Base-by-base conservation (phyloP, 2,113 vertebrate species). In the Haplochromis vanheusdeni region DNA sequence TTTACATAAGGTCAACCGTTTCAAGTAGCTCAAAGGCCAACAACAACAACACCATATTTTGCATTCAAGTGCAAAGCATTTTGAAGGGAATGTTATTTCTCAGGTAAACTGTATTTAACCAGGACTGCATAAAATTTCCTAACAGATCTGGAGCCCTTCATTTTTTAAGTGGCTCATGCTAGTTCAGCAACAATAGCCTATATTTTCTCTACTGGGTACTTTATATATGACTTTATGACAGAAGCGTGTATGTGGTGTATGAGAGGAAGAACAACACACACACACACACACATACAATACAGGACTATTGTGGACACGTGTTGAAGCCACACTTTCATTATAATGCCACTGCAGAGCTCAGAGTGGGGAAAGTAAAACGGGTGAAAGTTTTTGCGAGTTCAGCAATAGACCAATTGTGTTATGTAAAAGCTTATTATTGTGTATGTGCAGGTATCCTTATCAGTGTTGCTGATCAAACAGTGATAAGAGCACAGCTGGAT, bases 1-100 rank as follows among this genome's bases (percentile, higher is more conserved):
- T 89, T 94, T 89, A 91, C 91, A 93, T 82, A 86, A 91, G 91
- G 92, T 92, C 93, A 93, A 91, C 73, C 60, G 62, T 82, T 90
- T 87, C 88, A 90, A 92, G 92, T 85, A 81, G 88, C 86, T 91
- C 87, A 86, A 77, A 83, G 68, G 86, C 47, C 35, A 42, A 85
- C 79, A 47, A 51, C 52, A 35, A 51, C 52, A 79, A 87, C 70
- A 88, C 40, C 35, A 68, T 40, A 42, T 86, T 86, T 89, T 37
- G 77, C 55, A 85, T 84, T 82, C 42, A 23, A 33, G 33, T 21
- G 19, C 79, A 23, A 55, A 70, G 56, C 21, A 37, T 84, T 62
- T 49, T 88, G 81, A 86, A 81, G 84, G 26, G 28, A 87, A 90
- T 81, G 80, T 88, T 14, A 35, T 85, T 26, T 45, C 65, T 21